Percentiles rank a stretch among this genome's conserved stretches.
phyloP scores from a whole-genome alignment of 2,113 vertebrate species.

The Psettodes erumei region DNA sequence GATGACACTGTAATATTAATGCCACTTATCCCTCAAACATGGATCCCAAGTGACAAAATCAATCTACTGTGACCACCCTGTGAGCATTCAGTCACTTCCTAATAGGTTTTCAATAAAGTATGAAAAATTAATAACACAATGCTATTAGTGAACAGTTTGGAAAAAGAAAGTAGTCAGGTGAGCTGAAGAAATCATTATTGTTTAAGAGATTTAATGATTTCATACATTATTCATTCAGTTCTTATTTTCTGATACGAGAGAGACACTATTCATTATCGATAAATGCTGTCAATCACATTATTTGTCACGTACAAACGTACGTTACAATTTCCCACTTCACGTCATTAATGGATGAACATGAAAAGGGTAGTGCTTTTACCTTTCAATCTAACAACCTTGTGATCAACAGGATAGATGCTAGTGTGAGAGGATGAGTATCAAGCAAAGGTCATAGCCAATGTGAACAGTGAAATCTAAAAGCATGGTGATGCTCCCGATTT shows the following conservation, averaged over 20 bases:
- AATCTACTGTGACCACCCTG: slow-evolving; percentile 18
- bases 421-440: background rate
- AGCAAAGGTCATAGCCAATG: background rate
- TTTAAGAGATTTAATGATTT: background rate
- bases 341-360: background rate
- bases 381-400: background rate
- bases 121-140: slow-evolving; percentile 25
- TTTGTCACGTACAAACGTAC: background rate
- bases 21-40: slow-evolving; percentile 27
- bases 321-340: background rate
- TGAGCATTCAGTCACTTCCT: slow-evolving; percentile 15
- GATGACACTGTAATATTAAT: slow-evolving; percentile 9
- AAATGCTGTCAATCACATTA: background rate
- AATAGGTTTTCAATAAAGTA: background rate
- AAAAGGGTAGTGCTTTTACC: background rate
- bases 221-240: slow-evolving; percentile 2
- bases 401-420: background rate
- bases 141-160: background rate
- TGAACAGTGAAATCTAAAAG: background rate
- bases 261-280: background rate
- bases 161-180: background rate
- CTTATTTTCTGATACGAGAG: background rate
- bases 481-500: too few relatives aligned
- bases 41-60: background rate
- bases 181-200: background rate